Conservation (phyloP, 2,113 vertebrate genomes). For the Siphamia tubifer region DNA sequence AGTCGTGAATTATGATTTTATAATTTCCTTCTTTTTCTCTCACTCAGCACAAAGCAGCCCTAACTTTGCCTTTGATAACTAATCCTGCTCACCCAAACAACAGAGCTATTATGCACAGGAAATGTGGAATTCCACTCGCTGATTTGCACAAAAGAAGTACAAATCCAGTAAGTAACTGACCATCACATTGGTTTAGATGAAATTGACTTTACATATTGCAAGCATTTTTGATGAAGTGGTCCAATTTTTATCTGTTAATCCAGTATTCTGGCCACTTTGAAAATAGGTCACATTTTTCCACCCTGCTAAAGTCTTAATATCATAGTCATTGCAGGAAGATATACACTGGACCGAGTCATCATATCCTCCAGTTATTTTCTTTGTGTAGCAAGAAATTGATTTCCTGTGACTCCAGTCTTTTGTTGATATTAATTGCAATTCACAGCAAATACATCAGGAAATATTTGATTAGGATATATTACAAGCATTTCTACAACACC, state of each 20-base stretch:
- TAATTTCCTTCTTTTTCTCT: slow-evolving; percentile 33
- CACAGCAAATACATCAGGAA: slow-evolving; percentile 27
- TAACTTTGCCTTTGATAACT: slow-evolving; percentile 74
- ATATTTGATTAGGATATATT: slow-evolving; percentile 57
- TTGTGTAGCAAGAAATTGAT: slow-evolving; percentile 43
- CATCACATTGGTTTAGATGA: not conserved
- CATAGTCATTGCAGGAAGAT: not conserved
- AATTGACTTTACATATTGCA: no score
- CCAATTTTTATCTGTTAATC: not conserved
- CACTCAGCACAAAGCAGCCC: slow-evolving; percentile 76
- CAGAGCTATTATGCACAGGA: slow-evolving; percentile 72
- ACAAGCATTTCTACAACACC: slow-evolving; percentile 35
- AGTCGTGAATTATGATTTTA: no score
- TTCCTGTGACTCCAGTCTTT: slow-evolving; percentile 22
- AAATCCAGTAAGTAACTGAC: slow-evolving; percentile 76
- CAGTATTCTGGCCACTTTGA: not conserved
- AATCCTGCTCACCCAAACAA: slow-evolving; percentile 70
- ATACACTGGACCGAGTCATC: not conserved
- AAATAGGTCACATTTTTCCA: slow-evolving; percentile 1
- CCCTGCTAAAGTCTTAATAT: not conserved
- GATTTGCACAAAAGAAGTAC: slow-evolving; percentile 72
- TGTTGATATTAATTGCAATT: slow-evolving; percentile 56
- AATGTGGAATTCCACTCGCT: slow-evolving; percentile 79
- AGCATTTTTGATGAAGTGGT: no score
- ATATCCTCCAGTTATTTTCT: slow-evolving; percentile 21